phyloP scores from a whole-genome alignment of 1,140 invertebrate genomes.

The Whitmania pigra region DNA sequence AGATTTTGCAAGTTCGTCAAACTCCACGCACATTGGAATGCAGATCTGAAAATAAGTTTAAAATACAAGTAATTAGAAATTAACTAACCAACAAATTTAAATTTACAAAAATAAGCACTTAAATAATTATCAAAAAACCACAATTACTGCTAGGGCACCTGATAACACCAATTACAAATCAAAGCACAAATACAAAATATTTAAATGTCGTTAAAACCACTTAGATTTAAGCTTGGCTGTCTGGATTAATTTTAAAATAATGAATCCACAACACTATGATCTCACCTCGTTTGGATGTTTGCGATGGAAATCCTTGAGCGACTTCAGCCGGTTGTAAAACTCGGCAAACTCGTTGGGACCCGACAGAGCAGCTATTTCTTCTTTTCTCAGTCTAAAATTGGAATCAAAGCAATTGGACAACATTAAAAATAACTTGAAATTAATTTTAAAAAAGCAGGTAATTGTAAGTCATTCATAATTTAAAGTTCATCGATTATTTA shows the following conservation, averaged over 20 bases:
- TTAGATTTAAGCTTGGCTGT: neutral
- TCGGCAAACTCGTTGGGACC: slow-evolving; percentile 96
- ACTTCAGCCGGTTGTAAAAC: slow-evolving; percentile 83
- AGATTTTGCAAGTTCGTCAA: slow-evolving; percentile 80
- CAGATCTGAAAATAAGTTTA: slow-evolving; percentile 46
- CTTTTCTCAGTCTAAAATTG: slow-evolving; percentile 60
- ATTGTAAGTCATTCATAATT: slow-evolving; percentile 17
- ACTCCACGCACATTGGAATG: slow-evolving; percentile 89
- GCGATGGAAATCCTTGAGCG: slow-evolving; percentile 85
- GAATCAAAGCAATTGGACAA: too few species aligned
- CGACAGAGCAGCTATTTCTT: slow-evolving; percentile 81
- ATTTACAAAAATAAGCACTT: neutral
- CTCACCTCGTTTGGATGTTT: slow-evolving; percentile 82
- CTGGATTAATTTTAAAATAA: neutral
- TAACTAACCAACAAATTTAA: neutral
- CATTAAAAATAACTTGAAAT: neutral
- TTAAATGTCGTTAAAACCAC: too few species aligned
- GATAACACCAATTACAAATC: too few species aligned
- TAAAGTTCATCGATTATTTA: neutral
- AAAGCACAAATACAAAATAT: too few species aligned
- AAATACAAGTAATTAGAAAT: neutral
- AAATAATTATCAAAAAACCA: neutral
- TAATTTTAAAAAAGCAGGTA: neutral
- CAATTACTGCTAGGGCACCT: too few species aligned
- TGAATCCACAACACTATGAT: neutral